Evolutionary conservation across 2,888 invertebrate genomes (phyloP), one percentile per base, ranked within the genome.

Genomic region (Acanthococcus lagerstroemiae): DNA sequence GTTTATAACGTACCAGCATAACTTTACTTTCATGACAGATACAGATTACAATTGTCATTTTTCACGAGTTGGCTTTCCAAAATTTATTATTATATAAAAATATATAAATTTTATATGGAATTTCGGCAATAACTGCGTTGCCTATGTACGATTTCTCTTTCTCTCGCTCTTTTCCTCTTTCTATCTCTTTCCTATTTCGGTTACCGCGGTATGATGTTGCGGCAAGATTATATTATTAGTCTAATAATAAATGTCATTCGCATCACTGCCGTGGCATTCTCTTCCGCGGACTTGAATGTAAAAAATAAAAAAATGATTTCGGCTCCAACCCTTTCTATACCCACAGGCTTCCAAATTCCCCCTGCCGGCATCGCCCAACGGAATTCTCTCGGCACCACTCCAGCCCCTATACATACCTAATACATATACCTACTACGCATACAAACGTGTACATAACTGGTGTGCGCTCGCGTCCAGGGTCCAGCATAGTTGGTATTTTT

Each of bases 41-140:
- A 61, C 50, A 61, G 61, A 61, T 61, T 61, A 61, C 61, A 52
- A 52, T 52, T 61, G 61, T 61, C 61, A 61, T 61, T 61, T 61
- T 52, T 60, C 37, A 52, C 15, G 22, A 15, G 52, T 21, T 21
- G 52, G 52, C 15, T 22, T 52, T 37, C n/a, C 12, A 3, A 37
- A 37, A 37, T 37, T 37, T 37, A 37, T 37, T 37, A 37, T 37
- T 37, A 37, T 37, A 37, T 37, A 37, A 37, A 37, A n/a, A n/a
- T n/a, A 37, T 37, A 37, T 37, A n/a, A 37, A 37, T 37, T 37
- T 37, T n/a, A 37, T 37, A 15, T 37, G 12, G 37, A 37, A 37
- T 37, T 37, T n/a, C 12, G 37, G 12, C 37, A 37, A 37, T 37
- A 37, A n/a, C n/a, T n/a, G n/a, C n/a, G n/a, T n/a, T n/a, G n/a